phyloP scores from a whole-genome alignment of 2,113 vertebrate species.

The Acrocephalus arundinaceus region DNA sequence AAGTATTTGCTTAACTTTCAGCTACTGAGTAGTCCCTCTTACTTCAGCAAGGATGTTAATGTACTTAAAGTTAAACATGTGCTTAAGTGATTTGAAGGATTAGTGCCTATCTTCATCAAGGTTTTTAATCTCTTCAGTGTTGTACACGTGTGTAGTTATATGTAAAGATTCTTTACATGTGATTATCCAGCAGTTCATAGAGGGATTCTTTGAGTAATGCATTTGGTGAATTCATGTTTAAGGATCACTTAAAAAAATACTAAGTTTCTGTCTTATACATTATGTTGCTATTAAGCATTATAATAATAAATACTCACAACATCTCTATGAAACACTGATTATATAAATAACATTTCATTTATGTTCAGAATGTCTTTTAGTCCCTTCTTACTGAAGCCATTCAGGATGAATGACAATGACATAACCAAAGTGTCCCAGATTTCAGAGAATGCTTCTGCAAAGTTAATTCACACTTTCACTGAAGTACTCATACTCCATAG shows the following conservation, averaged over 20 bases:
- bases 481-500: background rate
- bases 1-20: constrained; percentile 17
- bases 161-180: background rate
- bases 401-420: background rate
- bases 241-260: background rate
- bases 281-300: background rate
- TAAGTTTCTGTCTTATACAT: background rate
- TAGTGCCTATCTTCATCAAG: background rate
- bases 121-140: background rate
- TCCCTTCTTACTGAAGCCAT: background rate
- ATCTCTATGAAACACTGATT: background rate
- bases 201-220: background rate
- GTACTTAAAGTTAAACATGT: constrained; percentile 41
- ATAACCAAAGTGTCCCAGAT: background rate
- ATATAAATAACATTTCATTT: background rate
- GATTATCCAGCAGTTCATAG: background rate
- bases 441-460: background rate
- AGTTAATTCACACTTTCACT: background rate
- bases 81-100: constrained; percentile 35
- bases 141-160: background rate
- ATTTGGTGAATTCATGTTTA: background rate
- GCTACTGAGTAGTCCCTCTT: background rate
- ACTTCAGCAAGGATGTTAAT: background rate
- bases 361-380: background rate
- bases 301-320: background rate